Conservation (phyloP, 1,140 invertebrate species). For the Bombus superbus region DNA sequence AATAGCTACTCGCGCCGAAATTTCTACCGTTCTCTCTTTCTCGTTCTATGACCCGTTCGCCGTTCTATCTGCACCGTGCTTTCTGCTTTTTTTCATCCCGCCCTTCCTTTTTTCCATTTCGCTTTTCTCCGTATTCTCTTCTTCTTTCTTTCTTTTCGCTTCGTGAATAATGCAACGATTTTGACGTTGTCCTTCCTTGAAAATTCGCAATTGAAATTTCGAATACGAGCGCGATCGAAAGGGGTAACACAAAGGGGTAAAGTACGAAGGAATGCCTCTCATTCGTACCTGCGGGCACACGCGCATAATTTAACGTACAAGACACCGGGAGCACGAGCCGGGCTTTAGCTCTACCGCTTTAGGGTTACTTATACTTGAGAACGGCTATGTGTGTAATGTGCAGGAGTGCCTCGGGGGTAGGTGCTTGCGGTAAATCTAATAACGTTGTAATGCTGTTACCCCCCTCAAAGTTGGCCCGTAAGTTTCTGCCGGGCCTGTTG, state of each 20-base stretch:
- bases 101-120: too few relatives aligned
- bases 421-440: slow-evolving; percentile 83
- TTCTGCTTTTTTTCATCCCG: too few relatives aligned
- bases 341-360: slow-evolving; percentile 69
- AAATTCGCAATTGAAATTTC: slow-evolving; percentile 1
- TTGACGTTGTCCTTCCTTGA: neutral
- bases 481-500: slow-evolving; percentile 69
- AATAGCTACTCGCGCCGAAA: slow-evolving; percentile 77
- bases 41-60: slow-evolving; percentile 14
- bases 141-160: slow-evolving; percentile 58
- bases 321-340: slow-evolving; percentile 45
- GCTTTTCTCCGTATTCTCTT: neutral
- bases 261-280: slow-evolving; percentile 12
- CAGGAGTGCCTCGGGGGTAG: slow-evolving; percentile 76
- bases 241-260: too few relatives aligned
- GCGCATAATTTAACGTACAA: slow-evolving; percentile 67
- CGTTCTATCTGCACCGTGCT: neutral
- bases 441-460: slow-evolving; percentile 82
- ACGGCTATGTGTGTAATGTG: slow-evolving; percentile 75
- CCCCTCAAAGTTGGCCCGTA: slow-evolving; percentile 72
- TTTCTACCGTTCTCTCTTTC: slow-evolving; percentile 62
- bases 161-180: neutral
- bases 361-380: slow-evolving; percentile 77
- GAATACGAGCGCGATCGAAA: neutral
- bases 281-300: slow-evolving; percentile 45